Evolutionary conservation across 2,888 invertebrate species (phyloP), one percentile per base, ranked within the genome.

Genomic region (Plemyria rubiginata): DNA sequence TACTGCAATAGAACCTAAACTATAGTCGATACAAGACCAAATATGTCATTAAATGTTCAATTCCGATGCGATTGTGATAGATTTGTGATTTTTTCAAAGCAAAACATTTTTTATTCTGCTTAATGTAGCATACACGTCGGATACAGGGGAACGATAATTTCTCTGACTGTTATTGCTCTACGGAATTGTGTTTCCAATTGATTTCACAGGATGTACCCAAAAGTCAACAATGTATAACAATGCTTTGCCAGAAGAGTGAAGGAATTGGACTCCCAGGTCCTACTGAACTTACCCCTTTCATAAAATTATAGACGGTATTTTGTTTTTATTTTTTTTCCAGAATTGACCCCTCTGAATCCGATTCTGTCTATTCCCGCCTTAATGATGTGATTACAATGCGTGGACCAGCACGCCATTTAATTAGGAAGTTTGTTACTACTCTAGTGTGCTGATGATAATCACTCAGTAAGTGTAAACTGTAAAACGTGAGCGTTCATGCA

Each of bases 1-100:
- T 32, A 29, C 4, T 29, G 32, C 32, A 32, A 5, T 32, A 46
- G 22, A 32, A 62, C 48, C 41, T 4, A n/a, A n/a, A 46, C 46
- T 32, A 48, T 15, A 22, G 15, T 16, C 41, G 36, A 40, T 38
- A 49, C 54, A 60, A 51, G 50, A 55, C 60, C 45, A 51, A 36
- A 60, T 46, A 52, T 51, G 60, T 41, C 41, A 43, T 54, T 29
- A 29, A 38, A 54, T 28, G 11, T 43, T 50, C 54, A 54, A n/a
- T 54, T 41, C n/a, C 38, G n/a, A 54, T 41, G 5, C 41, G 16
- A 32, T 32, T 46, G 46, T 16, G 16, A 43, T 43, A 15, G 49
- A 32, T 54, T 49, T 40, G 36, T 46, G 45, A 38, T 16, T 16
- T 56, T 38, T 55, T 4, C 11, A 38, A 48, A 54, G 29, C 28